phyloP scores from a whole-genome alignment of 2,888 invertebrate genomes.

The Temnothorax unifasciatus region DNA sequence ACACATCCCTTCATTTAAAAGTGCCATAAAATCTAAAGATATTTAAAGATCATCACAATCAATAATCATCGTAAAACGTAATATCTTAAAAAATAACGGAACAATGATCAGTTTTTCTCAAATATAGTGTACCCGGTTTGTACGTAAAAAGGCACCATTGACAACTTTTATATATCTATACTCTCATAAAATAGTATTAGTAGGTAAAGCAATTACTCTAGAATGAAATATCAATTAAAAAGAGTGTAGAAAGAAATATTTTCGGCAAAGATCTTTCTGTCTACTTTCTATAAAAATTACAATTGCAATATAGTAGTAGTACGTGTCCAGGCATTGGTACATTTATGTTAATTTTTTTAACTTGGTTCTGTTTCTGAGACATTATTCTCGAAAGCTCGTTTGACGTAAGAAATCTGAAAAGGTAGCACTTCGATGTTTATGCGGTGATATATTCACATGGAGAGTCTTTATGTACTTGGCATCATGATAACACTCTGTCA shows the following conservation, averaged over 20 bases:
- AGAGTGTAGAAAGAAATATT: conserved; percentile 8
- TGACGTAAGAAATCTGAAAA: no score
- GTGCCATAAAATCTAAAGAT: not conserved
- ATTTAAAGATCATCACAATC: not conserved
- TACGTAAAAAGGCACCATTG: conserved; percentile 6
- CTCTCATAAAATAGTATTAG: conserved; percentile 19
- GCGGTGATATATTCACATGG: no score
- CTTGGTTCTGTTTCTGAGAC: no score
- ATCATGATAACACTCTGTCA: no score
- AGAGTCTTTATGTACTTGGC: no score
- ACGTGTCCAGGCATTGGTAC: no score
- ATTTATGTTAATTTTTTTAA: no score
- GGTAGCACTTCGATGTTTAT: no score
- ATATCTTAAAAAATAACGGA: not conserved
- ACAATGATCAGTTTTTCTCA: not conserved
- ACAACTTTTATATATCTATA: conserved; percentile 12
- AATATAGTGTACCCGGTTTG: not conserved
- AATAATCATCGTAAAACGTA: not conserved
- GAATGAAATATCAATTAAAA: not conserved
- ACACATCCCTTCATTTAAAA: not conserved
- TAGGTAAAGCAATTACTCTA: not conserved
- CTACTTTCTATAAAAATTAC: no score
- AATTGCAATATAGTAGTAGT: no score
- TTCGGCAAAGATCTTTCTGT: not conserved
- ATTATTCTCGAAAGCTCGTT: no score